These are phyloP conservation scores for Gracilinanus agilis DNA, from an alignment of 2,113 vertebrate species.

Conservation along the genomic window DNA sequence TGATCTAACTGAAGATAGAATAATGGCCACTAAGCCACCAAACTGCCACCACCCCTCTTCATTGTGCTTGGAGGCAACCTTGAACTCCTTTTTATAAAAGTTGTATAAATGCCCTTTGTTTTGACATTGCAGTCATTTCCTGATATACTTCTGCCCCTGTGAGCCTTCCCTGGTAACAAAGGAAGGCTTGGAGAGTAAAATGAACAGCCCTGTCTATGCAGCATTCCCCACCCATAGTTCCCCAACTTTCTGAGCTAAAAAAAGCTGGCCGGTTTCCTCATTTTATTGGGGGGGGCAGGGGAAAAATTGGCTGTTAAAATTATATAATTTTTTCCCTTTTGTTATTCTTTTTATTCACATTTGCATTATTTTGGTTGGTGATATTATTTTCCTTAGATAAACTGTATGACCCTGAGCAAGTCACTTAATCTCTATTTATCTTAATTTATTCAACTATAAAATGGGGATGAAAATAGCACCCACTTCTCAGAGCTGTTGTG, in stretches of 20 bases:
- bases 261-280: not conserved
- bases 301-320: not conserved
- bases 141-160: not conserved
- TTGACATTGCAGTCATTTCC: not conserved
- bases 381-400: not conserved
- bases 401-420: not conserved
- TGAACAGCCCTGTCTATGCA: not conserved
- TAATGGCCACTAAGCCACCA: not conserved
- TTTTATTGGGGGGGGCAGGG: not conserved
- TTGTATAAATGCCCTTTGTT: not conserved
- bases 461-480: not conserved
- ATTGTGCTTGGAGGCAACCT: not conserved
- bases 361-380: not conserved
- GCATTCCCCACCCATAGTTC: not conserved
- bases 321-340: not conserved
- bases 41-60: not conserved
- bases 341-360: not conserved
- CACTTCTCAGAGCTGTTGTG: not conserved
- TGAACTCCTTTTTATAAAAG: not conserved
- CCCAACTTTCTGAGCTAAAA: not conserved
- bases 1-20: not conserved
- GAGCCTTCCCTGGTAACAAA: not conserved
- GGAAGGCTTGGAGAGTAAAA: not conserved
- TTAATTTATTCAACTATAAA: not conserved
- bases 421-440: not conserved